Percentiles rank a stretch among this genome's conserved stretches.
Conservation (phyloP, 2,113 vertebrate genomes). For the Notothenia coriiceps region DNA sequence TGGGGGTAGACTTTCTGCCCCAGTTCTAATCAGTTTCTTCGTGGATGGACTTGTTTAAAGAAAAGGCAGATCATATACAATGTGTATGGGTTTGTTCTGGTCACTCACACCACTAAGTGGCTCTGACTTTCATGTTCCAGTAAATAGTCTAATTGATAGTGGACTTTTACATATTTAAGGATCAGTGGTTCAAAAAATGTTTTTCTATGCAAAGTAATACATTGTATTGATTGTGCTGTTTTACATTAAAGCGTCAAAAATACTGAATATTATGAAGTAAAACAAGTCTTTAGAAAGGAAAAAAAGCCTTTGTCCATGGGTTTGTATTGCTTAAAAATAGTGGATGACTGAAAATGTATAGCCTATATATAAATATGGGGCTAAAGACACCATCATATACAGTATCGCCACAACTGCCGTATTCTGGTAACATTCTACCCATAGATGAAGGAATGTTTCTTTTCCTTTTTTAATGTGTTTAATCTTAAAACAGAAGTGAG, state of each 20-base stretch:
- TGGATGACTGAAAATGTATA: not conserved
- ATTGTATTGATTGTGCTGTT: no score
- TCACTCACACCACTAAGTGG: not conserved
- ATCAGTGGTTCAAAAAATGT: no score
- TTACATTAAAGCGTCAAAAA: no score
- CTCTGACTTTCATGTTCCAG: no score
- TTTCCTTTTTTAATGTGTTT: not conserved
- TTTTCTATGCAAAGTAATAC: no score
- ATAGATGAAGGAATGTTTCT: not conserved
- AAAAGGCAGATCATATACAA: not conserved
- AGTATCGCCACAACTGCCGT: not conserved
- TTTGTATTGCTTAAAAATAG: not conserved
- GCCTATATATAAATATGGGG: not conserved
- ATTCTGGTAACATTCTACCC: not conserved
- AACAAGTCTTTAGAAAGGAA: no score
- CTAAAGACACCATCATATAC: not conserved
- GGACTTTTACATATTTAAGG: no score
- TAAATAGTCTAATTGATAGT: no score
- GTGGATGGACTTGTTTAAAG: no score
- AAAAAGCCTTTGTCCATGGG: no score
- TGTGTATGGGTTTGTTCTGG: not conserved
- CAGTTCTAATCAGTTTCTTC: no score
- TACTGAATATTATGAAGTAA: no score
- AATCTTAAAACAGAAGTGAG: not conserved
- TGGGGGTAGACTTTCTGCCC: not conserved